A percentile compares a stretch with the other conserved stretches of the same genome.
Conservation (phyloP, 2,888 invertebrate species). For the Tachina lurida region DNA sequence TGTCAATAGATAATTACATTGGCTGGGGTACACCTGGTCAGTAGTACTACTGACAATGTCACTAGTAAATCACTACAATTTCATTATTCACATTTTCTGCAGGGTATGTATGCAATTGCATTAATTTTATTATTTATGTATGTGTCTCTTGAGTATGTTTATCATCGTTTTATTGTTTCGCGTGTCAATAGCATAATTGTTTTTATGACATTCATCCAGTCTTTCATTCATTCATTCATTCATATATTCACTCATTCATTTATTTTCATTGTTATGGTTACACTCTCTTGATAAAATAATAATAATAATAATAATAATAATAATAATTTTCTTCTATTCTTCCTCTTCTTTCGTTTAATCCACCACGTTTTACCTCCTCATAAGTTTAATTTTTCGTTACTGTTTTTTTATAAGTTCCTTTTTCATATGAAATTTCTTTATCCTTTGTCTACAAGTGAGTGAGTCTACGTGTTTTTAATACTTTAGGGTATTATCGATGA, state of each 20-base stretch:
- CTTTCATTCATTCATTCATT: slow-evolving; percentile 23
- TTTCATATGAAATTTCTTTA: slow-evolving; percentile 19
- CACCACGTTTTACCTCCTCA: background rate
- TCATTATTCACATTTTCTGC: too few species aligned
- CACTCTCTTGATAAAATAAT: slow-evolving; percentile 46
- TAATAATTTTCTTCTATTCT: slow-evolving; percentile 39
- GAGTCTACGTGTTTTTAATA: slow-evolving; percentile 45
- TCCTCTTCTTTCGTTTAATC: background rate
- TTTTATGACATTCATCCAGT: slow-evolving; percentile 60
- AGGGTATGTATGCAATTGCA: background rate
- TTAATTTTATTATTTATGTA: background rate
- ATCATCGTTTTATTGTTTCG: slow-evolving; percentile 66
- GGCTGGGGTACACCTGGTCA: too few species aligned
- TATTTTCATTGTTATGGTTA: slow-evolving; percentile 61
- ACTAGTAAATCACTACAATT: too few species aligned
- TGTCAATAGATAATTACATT: too few species aligned
- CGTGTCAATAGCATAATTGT: slow-evolving; percentile 69
- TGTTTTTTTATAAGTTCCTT: background rate
- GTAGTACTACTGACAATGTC: too few species aligned
- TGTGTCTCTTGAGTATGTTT: slow-evolving; percentile 60
- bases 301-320: slow-evolving; percentile 50
- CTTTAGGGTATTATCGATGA: slow-evolving; percentile 62
- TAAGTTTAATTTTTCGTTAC: background rate
- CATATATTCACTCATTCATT: slow-evolving; percentile 40
- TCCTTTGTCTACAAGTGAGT: slow-evolving; percentile 40